Evolutionary conservation across 2,888 invertebrate genomes (phyloP), one percentile per base, ranked within the genome.

Genomic region (Drosophila mulleri): DNA sequence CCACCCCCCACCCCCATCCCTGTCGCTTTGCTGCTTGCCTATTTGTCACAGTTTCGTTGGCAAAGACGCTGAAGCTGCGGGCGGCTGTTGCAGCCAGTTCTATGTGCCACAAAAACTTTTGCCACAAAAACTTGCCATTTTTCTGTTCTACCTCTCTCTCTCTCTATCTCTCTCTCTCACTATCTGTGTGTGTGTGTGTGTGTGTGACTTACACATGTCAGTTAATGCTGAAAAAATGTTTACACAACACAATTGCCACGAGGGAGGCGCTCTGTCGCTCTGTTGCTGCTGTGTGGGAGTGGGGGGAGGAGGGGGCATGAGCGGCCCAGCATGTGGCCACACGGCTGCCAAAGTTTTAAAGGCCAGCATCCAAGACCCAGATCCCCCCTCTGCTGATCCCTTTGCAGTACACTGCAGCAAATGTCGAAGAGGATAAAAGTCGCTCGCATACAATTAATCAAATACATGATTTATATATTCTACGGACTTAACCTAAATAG

Each of bases 221-320:
- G 83, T 84, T 84, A 84, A 85, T 84, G 83, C 83, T 85, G 79
- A 81, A 84, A 84, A 84, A 84, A 84, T 84, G 83, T 84, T 84
- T 84, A 84, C 83, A 84, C 86, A 84, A 84, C 86, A 84, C 86
- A 84, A 84, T 84, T 85, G 83, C 81, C 83, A 67, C 67, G 41
- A 41, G 14, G 57, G 61, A 3, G 20, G 58, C 41, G 50, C 26
- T 41, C 39, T 32, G 57, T 52, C n/a, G 26, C 16, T 23, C 26
- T 20, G 14, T 8, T 23, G 32, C 2, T 8, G 32, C 0, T 23
- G 20, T 2, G 20, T 23, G 20, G 20, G 20, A 2, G 20, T 1
- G 20, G 2, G 20, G 9, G 32, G 32, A 1, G 32, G 60, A 52
- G 11, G 26, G 57, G 47, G 26, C 26, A 14, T 6, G 7, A 11